Evolutionary conservation across 1,140 invertebrate species (phyloP).

Genomic region (Drosophila hydei): DNA sequence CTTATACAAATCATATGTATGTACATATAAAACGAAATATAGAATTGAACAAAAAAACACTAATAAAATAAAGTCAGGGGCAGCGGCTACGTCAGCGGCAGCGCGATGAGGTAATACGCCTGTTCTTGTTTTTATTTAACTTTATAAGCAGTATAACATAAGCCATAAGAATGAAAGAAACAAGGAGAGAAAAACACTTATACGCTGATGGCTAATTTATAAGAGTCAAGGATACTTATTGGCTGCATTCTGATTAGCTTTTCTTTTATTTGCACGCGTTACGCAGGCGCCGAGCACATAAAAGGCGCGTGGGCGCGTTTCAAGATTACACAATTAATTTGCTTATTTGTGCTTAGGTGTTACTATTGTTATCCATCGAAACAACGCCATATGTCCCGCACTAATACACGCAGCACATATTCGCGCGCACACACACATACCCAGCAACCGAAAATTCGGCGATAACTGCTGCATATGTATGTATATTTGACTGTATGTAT

Average conservation of each 20-base stretch:
- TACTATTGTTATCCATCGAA: slow-evolving; percentile 48
- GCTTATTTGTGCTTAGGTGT: slow-evolving; percentile 51
- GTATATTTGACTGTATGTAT: slow-evolving; percentile 22
- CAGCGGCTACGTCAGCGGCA: slow-evolving; percentile 59
- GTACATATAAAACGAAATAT: slow-evolving; percentile 49
- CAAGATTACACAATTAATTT: slow-evolving; percentile 66
- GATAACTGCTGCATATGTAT: slow-evolving; percentile 33
- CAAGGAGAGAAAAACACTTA: slow-evolving; percentile 19
- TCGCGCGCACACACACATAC: slow-evolving; percentile 16
- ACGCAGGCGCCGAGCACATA: slow-evolving; percentile 57
- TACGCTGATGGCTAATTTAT: slow-evolving; percentile 4
- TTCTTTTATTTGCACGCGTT: slow-evolving; percentile 12
- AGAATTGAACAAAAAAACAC: slow-evolving; percentile 43
- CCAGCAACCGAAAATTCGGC: slow-evolving; percentile 7
- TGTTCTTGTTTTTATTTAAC: slow-evolving; percentile 63
- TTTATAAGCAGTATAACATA: slow-evolving; percentile 12
- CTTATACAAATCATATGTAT: slow-evolving; percentile 61
- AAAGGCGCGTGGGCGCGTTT: slow-evolving; percentile 26
- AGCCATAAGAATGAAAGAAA: slow-evolving; percentile 16
- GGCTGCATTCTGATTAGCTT: slow-evolving; percentile 31
- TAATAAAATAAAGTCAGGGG: slow-evolving; percentile 73
- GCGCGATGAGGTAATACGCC: slow-evolving; percentile 73
- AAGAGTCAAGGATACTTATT: slow-evolving; percentile 17
- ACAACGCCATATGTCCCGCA: slow-evolving; percentile 78
- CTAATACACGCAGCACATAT: slow-evolving; percentile 51